Evolutionary conservation across 2,797 vertebrate genomes (phyloP), one percentile per base, ranked within the genome.

Genomic region (Vespertilio murinus): DNA sequence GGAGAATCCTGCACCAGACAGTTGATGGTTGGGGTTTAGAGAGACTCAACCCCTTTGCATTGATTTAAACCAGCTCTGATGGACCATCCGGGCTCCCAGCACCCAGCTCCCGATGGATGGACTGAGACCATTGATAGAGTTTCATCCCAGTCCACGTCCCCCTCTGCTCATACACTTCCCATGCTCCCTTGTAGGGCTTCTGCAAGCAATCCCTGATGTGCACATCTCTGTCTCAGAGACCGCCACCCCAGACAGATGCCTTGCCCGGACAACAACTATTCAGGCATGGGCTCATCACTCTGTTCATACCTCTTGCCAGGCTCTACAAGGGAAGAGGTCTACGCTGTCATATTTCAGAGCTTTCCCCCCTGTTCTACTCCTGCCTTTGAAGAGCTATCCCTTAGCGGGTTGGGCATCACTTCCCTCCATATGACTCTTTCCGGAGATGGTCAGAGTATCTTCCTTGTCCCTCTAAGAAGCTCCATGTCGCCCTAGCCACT

Each of bases 241-340:
- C 40, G 6, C 3, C 0, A 12, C 33, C 33, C 23, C 13, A 25
- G 35, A n/a, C 45, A n/a, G 33, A 23, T 5, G n/a, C 9, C 38
- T 17, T 1, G 3, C 12, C 16, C 7, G 4, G 22, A 40, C 20
- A 54, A 7, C 65, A 10, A 6, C 28, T 40, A 6, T 30, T 11
- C 0, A 42, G 5, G 35, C 18, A 1, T 6, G 11, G 10, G 45
- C 42, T 25, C 13, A 3, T 33, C 4, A 3, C 25, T 0, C 3
- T 2, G 23, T 6, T 35, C 18, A 38, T 8, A 40, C 33, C 22
- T 12, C n/a, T 33, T 56, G 54, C n/a, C 28, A 30, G 3, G 25
- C 65, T 47, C 17, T 10, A 12, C 9, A 0, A 38, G 56, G 52
- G 70, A 45, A 59, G 40, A 33, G 12, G 54, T 38, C 70, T 73